Base-by-base conservation (phyloP, 1,140 invertebrate genomes). In the Drosophila dunni region DNA sequence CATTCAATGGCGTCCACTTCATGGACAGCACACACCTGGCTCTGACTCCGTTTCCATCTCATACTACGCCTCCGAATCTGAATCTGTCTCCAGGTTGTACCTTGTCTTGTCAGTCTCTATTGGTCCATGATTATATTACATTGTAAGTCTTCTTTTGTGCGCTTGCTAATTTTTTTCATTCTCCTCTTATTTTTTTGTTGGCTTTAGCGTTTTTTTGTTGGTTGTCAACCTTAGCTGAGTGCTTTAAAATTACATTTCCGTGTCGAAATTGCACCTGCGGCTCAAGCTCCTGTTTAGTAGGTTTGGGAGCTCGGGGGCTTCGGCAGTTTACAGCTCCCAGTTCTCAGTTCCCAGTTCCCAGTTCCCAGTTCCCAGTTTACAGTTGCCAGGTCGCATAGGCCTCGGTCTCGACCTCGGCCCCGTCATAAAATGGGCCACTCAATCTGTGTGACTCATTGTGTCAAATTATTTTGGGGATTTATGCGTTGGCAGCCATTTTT, bases 391-490 rank as follows among this genome's bases (percentile, higher is more conserved):
- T 29, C 24, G 24, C 24, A 29, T 29, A 29, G 24, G 24, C 24
- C 24, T 29, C 2, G 3, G 24, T 6, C 24, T 72, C 63, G 61
- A 61, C 56, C 44, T 48, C 15, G 24, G 57, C 24, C 45, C 34
- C 67, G 69, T 79, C 73, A 72, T 72, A 73, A 79, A 74, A 78
- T 74, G 54, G 68, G 76, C 79, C 83, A 88, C 82, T 86, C 82
- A 86, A 86, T 86, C 82, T 86, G 84, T 80, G 84, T 88, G 84
- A 88, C 84, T 88, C 84, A 88, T 88, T 88, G 86, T 88, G 84
- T 88, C 84, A 88, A 88, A 88, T 88, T 88, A 88, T 88, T 88
- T 83, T 80, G 74, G 80, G 84, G 84, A 88, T 88, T 88, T 88
- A 88, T 88, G 80, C 77, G 79, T 89, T 88, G 84, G 80, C 84